These are phyloP conservation scores for Pontoporia blainvillei DNA, from an alignment of 2,113 vertebrate species.

Conservation along the genomic window DNA sequence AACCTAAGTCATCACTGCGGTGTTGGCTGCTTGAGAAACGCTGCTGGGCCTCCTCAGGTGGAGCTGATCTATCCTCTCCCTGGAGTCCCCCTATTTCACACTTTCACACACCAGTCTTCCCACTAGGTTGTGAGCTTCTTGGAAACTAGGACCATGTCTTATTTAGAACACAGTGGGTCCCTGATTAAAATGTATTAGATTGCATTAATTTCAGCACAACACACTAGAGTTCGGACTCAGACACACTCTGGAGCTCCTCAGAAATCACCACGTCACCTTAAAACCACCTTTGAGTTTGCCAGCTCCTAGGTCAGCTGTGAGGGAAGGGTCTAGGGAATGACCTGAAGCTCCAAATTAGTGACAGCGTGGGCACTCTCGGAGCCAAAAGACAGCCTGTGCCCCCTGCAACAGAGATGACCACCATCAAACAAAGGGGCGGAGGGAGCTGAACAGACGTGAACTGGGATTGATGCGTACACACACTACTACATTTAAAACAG, in stretches of 20 bases:
- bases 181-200: not conserved
- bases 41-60: accelerated
- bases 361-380: not conserved
- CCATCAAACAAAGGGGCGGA: not conserved
- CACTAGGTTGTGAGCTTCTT: not conserved
- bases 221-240: not conserved
- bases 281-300: not conserved
- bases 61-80: not conserved
- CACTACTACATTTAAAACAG: not conserved
- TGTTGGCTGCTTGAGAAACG: not conserved
- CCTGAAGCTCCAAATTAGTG: not conserved
- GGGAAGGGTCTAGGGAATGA: not conserved
- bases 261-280: not conserved
- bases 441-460: not conserved
- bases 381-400: not conserved
- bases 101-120: not conserved
- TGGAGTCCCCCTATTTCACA: not conserved
- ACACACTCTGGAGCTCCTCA: not conserved
- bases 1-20: not conserved
- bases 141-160: not conserved
- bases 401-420: not conserved
- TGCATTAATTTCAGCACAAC: not conserved
- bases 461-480: not conserved
- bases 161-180: not conserved
- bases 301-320: not conserved